These are phyloP conservation scores for Orius insidiosus DNA, from an alignment of 1,140 invertebrate genomes.

Conservation along the genomic window DNA sequence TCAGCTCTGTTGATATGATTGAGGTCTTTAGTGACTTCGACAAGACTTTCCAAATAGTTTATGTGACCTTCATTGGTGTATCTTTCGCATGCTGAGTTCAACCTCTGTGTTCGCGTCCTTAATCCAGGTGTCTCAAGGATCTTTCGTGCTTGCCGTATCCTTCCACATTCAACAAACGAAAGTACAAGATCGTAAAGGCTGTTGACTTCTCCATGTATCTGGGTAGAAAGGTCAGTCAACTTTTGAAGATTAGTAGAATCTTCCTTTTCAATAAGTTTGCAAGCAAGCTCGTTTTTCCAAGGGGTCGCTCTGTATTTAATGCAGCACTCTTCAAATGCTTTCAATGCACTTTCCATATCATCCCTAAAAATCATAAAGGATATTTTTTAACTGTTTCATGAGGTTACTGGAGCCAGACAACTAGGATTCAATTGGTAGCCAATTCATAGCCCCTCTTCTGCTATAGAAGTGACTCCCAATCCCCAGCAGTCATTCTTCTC, in stretches of 20 bases:
- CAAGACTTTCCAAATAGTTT: conserved; percentile 47
- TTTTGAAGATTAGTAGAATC: conserved; percentile 58
- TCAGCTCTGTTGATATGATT: conserved; percentile 53
- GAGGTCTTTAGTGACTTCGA: conserved; percentile 54
- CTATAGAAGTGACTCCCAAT: too few species aligned
- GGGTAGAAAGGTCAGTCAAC: conserved; percentile 56
- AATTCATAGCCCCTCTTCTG: too few species aligned
- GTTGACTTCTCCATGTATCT: conserved; percentile 62
- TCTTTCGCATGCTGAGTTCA: conserved; percentile 36
- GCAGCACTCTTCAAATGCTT: conserved; percentile 47
- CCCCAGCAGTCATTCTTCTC: too few species aligned
- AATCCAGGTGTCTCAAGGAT: conserved; percentile 64
- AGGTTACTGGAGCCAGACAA: too few species aligned
- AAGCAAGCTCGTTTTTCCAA: conserved; percentile 50
- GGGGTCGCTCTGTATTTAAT: conserved; percentile 44
- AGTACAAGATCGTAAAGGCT: conserved; percentile 65
- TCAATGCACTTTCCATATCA: conserved; percentile 43
- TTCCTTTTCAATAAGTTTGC: conserved; percentile 51
- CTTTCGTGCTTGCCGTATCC: conserved; percentile 55
- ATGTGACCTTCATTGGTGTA: conserved; percentile 41
- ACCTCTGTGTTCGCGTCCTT: conserved; percentile 35
- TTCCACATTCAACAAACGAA: conserved; percentile 58
- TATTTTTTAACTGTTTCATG: too few species aligned
- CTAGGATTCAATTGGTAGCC: too few species aligned
- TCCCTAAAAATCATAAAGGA: too few species aligned